phyloP scores from a whole-genome alignment of 2,113 vertebrate species.

The Oncorhynchus masou region DNA sequence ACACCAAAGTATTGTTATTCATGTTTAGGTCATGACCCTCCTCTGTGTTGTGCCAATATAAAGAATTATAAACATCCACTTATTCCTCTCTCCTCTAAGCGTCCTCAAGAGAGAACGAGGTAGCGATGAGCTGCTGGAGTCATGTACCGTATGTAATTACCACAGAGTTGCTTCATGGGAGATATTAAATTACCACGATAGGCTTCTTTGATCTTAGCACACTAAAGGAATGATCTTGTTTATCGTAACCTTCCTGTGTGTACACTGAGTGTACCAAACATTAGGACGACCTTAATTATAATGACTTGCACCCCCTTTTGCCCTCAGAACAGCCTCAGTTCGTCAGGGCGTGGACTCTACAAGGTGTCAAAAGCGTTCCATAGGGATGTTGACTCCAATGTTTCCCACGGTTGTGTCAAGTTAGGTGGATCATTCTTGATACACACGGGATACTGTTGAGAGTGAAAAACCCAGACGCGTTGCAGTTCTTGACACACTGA shows the following conservation, averaged over 20 bases:
- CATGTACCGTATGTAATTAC: constrained; percentile 40
- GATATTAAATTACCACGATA: not conserved
- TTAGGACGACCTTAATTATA: too few relatives aligned
- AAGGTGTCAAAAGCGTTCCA: too few relatives aligned
- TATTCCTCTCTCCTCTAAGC: constrained; percentile 13
- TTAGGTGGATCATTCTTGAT: too few relatives aligned
- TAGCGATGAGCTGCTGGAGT: constrained; percentile 31
- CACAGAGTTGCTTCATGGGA: constrained; percentile 19
- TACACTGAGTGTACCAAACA: too few relatives aligned
- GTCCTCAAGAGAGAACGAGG: constrained; percentile 27
- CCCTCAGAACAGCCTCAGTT: too few relatives aligned
- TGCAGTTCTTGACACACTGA: too few relatives aligned
- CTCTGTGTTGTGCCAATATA: constrained; percentile 11
- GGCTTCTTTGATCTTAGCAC: not conserved
- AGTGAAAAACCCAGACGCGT: too few relatives aligned
- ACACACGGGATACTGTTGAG: too few relatives aligned
- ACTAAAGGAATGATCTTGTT: not conserved
- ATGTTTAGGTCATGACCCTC: not conserved
- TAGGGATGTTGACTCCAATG: too few relatives aligned
- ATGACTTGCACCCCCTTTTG: too few relatives aligned
- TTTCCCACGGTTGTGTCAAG: too few relatives aligned
- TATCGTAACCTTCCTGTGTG: not conserved
- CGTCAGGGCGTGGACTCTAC: too few relatives aligned
- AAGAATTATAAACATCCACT: constrained; percentile 20
- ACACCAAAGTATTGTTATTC: not conserved